These are phyloP conservation scores for Eulithis prunata DNA, from an alignment of 2,888 invertebrate species.

Conservation along the genomic window DNA sequence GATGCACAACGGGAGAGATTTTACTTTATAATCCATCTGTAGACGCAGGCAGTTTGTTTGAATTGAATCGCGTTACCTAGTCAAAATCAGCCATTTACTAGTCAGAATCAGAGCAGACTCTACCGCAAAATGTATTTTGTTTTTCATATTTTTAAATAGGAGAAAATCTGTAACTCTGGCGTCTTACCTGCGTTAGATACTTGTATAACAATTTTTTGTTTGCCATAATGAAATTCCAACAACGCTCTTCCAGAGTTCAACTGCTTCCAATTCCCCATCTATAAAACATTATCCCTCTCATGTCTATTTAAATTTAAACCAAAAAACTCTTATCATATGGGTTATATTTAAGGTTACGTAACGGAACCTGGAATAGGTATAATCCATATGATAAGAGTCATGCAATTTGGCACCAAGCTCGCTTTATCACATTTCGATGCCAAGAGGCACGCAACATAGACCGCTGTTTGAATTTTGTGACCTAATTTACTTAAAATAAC, in stretches of 20 bases:
- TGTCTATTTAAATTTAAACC: conserved; percentile 53
- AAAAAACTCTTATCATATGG: conserved; percentile 29
- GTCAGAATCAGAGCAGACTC: too few species aligned
- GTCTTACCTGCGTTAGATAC: too few species aligned
- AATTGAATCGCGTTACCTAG: conserved; percentile 1
- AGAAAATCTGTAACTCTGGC: too few species aligned
- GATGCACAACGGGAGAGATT: conserved; percentile 39
- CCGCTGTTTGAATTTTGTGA: conserved; percentile 65
- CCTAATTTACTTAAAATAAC: conserved; percentile 72
- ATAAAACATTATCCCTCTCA: neutral
- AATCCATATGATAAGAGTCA: conserved; percentile 78
- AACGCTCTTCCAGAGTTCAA: too few species aligned
- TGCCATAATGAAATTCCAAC: too few species aligned
- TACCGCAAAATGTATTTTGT: too few species aligned
- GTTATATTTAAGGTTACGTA: neutral
- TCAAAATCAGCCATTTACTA: too few species aligned
- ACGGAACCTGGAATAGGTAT: conserved; percentile 49
- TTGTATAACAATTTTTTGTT: too few species aligned
- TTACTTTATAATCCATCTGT: conserved; percentile 42
- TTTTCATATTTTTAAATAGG: too few species aligned
- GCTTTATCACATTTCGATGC: conserved; percentile 71
- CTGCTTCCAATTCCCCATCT: neutral
- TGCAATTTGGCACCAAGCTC: conserved; percentile 76
- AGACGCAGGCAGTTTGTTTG: conserved; percentile 31
- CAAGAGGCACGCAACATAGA: conserved; percentile 63